These are phyloP conservation scores for Parazoanthus darwini DNA, from an alignment of 92 coral and sea anemone species.

Conservation along the genomic window DNA sequence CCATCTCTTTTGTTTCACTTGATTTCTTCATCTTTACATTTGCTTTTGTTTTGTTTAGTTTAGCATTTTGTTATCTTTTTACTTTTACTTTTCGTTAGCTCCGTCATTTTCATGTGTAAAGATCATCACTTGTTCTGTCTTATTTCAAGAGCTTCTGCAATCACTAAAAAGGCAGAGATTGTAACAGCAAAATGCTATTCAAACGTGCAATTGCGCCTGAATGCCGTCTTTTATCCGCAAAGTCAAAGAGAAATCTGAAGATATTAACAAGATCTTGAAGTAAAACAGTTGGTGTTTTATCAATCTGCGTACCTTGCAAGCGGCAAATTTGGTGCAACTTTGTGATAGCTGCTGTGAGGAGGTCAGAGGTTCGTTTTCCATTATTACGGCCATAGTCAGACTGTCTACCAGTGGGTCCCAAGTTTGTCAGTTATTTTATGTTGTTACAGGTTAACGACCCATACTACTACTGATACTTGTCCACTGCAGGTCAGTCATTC, in stretches of 20 bases:
- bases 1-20: neutral
- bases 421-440: too few species aligned
- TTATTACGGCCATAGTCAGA: neutral
- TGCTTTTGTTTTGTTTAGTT: neutral
- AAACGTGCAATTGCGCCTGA: neutral
- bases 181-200: neutral
- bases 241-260: neutral
- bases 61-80: neutral
- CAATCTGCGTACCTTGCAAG: neutral
- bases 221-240: neutral
- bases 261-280: neutral
- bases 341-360: neutral
- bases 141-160: neutral
- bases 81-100: neutral
- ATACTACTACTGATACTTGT: neutral
- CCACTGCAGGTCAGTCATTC: slow-evolving; percentile 84
- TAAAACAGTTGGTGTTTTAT: neutral
- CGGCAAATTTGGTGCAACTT: neutral
- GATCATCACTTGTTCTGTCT: too few species aligned
- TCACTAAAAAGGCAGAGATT: neutral
- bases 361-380: too few species aligned
- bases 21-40: neutral
- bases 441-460: neutral
- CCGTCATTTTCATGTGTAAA: neutral
- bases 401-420: too few species aligned